Percentiles rank a stretch among this genome's conserved stretches.
phyloP scores from a whole-genome alignment of 2,113 vertebrate species.

The Chroicocephalus ridibundus region DNA sequence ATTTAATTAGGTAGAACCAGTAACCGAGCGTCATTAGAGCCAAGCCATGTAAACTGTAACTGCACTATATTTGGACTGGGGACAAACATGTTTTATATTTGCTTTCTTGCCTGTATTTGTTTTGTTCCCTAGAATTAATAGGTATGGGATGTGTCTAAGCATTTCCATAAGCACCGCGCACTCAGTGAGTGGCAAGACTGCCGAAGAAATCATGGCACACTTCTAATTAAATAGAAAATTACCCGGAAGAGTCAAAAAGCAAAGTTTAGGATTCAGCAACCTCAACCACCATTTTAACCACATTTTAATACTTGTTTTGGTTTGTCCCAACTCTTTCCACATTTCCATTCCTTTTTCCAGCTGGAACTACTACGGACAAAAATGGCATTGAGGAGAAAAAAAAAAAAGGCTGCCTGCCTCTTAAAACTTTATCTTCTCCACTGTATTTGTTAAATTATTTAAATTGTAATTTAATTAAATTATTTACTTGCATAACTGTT shows the following conservation, averaged over 20 bases:
- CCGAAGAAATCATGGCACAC: neutral
- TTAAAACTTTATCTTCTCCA: neutral
- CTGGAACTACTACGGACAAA: neutral
- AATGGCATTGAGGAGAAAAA: neutral
- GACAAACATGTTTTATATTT: neutral
- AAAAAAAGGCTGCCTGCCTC: neutral
- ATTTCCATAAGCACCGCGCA: neutral
- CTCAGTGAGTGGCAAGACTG: neutral
- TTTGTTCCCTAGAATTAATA: neutral
- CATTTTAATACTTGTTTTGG: neutral
- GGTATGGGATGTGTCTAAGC: neutral
- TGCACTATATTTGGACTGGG: neutral
- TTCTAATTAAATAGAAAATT: neutral
- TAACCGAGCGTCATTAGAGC: neutral
- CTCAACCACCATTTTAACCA: neutral
- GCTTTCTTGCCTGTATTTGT: neutral
- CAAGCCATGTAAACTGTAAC: neutral
- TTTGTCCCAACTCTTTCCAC: conserved; percentile 1
- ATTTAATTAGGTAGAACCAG: neutral
- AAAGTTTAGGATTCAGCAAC: neutral
- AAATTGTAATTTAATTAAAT: neutral
- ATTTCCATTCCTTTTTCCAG: neutral
- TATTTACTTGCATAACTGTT: neutral
- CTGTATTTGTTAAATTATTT: neutral
- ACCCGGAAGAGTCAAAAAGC: neutral